These are phyloP conservation scores for Spialia ferax DNA, from an alignment of 2,888 invertebrate genomes.

Conservation along the genomic window DNA sequence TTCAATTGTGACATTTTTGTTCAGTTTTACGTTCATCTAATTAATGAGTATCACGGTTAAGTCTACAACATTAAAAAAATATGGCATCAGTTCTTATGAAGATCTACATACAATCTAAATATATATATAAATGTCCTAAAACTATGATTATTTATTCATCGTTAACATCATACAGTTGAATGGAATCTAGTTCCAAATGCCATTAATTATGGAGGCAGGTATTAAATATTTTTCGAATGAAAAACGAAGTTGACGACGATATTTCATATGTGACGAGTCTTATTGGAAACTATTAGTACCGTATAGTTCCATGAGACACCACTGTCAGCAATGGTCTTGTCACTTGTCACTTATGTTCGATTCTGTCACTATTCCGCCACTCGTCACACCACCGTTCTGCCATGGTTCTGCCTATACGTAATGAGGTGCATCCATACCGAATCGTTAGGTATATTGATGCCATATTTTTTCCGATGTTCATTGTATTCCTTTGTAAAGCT, in stretches of 20 bases:
- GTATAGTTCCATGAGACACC: neutral
- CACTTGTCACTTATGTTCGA: neutral
- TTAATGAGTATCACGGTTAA: conserved; percentile 76
- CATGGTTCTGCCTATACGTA: too few relatives aligned
- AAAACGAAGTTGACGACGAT: neutral
- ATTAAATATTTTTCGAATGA: conserved; percentile 1
- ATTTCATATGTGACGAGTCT: too few relatives aligned
- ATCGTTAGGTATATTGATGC: conserved; percentile 43
- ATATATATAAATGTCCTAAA: conserved; percentile 51
- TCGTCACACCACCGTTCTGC: neutral
- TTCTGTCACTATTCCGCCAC: neutral
- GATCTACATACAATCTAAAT: conserved; percentile 47
- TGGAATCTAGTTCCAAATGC: conserved; percentile 41
- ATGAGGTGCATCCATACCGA: conserved; percentile 35
- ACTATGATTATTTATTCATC: conserved; percentile 50
- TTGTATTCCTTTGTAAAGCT: conserved; percentile 66
- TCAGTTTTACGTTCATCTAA: conserved; percentile 66
- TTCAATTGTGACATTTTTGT: conserved; percentile 75
- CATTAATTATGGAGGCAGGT: conserved; percentile 29
- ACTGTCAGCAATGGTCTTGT: neutral
- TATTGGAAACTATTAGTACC: too few relatives aligned
- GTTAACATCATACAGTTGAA: conserved; percentile 45
- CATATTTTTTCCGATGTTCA: conserved; percentile 45
- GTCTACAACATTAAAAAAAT: conserved; percentile 55
- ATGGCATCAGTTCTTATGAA: conserved; percentile 47